Percentiles rank a stretch among this genome's conserved stretches.
These are phyloP conservation scores for Chironomus striatipennis DNA, from an alignment of 1,140 invertebrate species.

Conservation along the genomic window DNA sequence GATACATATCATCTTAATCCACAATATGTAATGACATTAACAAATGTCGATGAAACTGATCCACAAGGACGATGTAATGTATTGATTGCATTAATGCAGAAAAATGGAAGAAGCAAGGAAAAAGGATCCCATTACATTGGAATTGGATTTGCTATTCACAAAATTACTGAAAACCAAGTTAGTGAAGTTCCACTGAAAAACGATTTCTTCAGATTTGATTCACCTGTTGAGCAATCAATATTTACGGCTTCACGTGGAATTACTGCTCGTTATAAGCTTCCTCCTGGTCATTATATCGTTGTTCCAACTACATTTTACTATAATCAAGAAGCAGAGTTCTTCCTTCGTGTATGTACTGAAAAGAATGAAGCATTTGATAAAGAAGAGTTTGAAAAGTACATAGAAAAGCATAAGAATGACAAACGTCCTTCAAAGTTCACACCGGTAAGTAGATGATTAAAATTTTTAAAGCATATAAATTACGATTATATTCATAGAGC, in stretches of 20 bases:
- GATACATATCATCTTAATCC: constrained; percentile 57
- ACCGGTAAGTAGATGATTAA: no score
- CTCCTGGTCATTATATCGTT: constrained; percentile 53
- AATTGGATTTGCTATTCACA: constrained; percentile 56
- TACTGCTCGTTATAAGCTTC: constrained; percentile 51
- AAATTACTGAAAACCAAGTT: no score
- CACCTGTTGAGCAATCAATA: constrained; percentile 34
- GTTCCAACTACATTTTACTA: constrained; percentile 61
- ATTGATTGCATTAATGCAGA: constrained; percentile 55
- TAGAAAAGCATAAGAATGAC: no score
- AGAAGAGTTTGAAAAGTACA: no score
- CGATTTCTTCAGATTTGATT: no score
- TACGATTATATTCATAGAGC: no score
- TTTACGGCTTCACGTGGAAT: constrained; percentile 57
- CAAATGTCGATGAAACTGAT: constrained; percentile 53
- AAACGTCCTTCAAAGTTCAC: no score
- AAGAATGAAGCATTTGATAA: no score
- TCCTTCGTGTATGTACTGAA: no score
- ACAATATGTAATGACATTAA: constrained; percentile 49
- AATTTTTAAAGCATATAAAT: no score
- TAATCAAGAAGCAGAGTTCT: constrained; percentile 51
- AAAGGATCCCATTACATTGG: no score
- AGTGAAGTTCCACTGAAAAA: no score
- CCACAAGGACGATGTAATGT: constrained; percentile 51
- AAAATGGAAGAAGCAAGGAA: constrained; percentile 52